Evolutionary conservation across 2,888 invertebrate species (phyloP).

Genomic region (Chrysomela aeneicollis): DNA sequence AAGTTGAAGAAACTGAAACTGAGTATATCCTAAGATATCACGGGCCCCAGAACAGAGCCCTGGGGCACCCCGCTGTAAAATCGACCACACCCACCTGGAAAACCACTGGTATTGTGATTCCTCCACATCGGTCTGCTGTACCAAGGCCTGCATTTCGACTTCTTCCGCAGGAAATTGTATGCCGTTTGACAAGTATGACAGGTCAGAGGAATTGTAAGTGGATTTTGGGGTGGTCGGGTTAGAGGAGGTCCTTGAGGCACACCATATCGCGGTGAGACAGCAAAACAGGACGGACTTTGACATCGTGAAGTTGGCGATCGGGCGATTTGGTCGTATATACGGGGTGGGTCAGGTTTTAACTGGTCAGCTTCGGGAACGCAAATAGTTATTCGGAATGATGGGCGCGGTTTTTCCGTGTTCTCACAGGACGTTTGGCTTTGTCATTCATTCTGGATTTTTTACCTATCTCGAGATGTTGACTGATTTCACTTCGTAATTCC

Average conservation of each 20-base stretch:
- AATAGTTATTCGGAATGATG: too few relatives aligned
- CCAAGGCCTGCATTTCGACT: constrained; percentile 42
- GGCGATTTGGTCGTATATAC: constrained; percentile 19
- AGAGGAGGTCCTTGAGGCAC: constrained; percentile 29
- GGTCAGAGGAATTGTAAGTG: constrained; percentile 58
- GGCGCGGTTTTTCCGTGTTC: too few relatives aligned
- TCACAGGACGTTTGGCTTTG: too few relatives aligned
- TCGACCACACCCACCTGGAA: constrained; percentile 55
- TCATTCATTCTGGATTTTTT: too few relatives aligned
- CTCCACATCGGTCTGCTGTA: constrained; percentile 41
- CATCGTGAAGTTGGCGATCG: constrained; percentile 22
- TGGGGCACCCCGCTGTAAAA: too few relatives aligned
- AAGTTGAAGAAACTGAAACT: too few relatives aligned
- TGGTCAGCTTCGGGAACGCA: too few relatives aligned
- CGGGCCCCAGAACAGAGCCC: too few relatives aligned
- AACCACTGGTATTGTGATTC: constrained; percentile 71
- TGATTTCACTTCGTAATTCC: too few relatives aligned
- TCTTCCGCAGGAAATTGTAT: constrained; percentile 57
- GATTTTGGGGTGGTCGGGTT: constrained; percentile 45
- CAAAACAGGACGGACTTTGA: constrained; percentile 26
- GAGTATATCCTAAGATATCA: too few relatives aligned
- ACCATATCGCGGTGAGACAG: constrained; percentile 38
- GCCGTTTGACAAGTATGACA: constrained; percentile 59
- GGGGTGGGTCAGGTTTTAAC: constrained; percentile 7
- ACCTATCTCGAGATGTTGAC: too few relatives aligned